phyloP scores from a whole-genome alignment of 2,888 invertebrate genomes.

The Luffia ferchaultella region DNA sequence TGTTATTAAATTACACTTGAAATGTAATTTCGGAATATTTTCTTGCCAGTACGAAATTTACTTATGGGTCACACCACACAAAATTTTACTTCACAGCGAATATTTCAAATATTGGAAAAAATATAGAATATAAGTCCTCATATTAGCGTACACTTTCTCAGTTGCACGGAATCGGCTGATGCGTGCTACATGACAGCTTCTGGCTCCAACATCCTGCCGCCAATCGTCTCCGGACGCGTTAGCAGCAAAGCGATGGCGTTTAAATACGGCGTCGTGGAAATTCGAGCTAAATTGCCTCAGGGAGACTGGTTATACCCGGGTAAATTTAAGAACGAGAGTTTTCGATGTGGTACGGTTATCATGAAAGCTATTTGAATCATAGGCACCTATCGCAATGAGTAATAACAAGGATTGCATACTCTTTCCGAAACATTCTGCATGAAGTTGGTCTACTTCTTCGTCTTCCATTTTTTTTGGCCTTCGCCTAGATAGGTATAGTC shows the following conservation, averaged over 20 bases:
- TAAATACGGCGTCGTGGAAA: constrained; percentile 67
- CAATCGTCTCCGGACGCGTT: constrained; percentile 64
- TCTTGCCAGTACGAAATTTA: no score
- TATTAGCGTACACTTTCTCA: no score
- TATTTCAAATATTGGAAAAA: no score
- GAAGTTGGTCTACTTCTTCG: no score
- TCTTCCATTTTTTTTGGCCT: no score
- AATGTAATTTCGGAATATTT: no score
- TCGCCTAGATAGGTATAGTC: no score
- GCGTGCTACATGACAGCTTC: constrained; percentile 33
- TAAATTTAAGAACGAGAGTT: constrained; percentile 23
- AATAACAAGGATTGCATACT: neutral
- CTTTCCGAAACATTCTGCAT: neutral
- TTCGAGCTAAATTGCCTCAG: constrained; percentile 69
- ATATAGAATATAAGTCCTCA: no score
- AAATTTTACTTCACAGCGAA: no score
- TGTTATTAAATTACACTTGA: no score
- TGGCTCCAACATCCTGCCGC: constrained; percentile 63
- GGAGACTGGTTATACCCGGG: constrained; percentile 76
- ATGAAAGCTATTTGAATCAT: neutral
- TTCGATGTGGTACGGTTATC: no score
- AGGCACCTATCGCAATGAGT: neutral
- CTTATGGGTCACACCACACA: no score
- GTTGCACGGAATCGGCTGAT: constrained; percentile 31
- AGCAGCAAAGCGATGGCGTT: constrained; percentile 67